Evolutionary conservation across 1,140 invertebrate species (phyloP), one percentile per base, ranked within the genome.

Genomic region (Euwallacea similis): DNA sequence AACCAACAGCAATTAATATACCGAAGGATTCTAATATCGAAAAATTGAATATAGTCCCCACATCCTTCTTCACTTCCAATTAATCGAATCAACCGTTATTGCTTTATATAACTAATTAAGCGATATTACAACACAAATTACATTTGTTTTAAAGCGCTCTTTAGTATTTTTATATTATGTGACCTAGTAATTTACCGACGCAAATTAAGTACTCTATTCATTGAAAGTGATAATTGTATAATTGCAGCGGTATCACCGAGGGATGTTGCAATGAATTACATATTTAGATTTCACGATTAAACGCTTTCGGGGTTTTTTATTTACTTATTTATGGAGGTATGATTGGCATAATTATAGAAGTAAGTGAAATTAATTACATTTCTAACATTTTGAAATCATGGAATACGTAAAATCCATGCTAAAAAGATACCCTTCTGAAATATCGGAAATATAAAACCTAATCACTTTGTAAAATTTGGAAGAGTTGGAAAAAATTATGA

Each of bases 181-280:
- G 33, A 33, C 15, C 33, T 33, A 58, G 7, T 58, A 58, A 58
- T 58, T 58, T 16, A 58, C 55, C 55, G 33, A 21, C 33, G 13
- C 55, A 58, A 15, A 58, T 58, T 58, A 58, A 58, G 21, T 16
- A 16, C 15, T 16, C 13, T 56, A 15, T 11, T 68, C 13, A 60
- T 15, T 68, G 10, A 58, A 58, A 46, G 21, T 33, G 21, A 63
- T 50, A 42, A 70, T 44, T 62, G 42, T 62, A 62, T 9, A 62
- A 62, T 62, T 50, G 13, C 46, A 11, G 21, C 46, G 13, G 54
- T 56, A 56, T 56, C 16, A 21, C 8, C 54, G 54, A 3, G 54
- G 4, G 21, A 50, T 50, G 46, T 50, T 50, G 46, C 9, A 50
- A 50, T 6, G 46, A 13, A 10, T 50, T 50, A 50, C 46, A 50